These are phyloP conservation scores for Rhopalosiphum nymphaeae DNA, from an alignment of 2,888 invertebrate genomes.

Conservation along the genomic window DNA sequence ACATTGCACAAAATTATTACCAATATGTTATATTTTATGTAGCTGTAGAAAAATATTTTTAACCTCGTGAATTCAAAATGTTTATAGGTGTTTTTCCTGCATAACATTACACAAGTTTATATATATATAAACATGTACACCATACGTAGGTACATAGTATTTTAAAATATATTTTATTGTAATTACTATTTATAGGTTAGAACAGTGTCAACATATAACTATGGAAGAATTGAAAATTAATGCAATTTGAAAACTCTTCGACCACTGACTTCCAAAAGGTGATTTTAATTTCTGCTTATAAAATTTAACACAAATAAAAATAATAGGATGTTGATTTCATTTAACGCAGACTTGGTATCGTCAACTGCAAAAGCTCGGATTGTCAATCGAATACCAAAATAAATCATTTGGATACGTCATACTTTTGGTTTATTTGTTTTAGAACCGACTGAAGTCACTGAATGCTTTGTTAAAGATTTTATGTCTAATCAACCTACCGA, in stretches of 20 bases:
- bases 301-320: too few relatives aligned
- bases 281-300: too few relatives aligned
- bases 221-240: background rate
- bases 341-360: too few relatives aligned
- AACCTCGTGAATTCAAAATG: background rate
- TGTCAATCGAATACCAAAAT: too few relatives aligned
- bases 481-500: too few relatives aligned
- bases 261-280: background rate
- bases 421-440: too few relatives aligned
- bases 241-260: background rate
- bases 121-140: background rate
- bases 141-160: background rate
- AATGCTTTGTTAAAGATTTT: too few relatives aligned
- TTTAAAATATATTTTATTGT: background rate
- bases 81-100: background rate
- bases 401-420: too few relatives aligned
- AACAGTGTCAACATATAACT: background rate
- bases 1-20: background rate
- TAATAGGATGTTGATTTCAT: too few relatives aligned
- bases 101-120: background rate
- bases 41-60: background rate
- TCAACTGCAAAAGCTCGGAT: too few relatives aligned
- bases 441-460: too few relatives aligned
- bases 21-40: background rate
- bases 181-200: background rate